Conservation (phyloP, 64 coral and sea anemone species). For the Catalaphyllia jardinei region DNA sequence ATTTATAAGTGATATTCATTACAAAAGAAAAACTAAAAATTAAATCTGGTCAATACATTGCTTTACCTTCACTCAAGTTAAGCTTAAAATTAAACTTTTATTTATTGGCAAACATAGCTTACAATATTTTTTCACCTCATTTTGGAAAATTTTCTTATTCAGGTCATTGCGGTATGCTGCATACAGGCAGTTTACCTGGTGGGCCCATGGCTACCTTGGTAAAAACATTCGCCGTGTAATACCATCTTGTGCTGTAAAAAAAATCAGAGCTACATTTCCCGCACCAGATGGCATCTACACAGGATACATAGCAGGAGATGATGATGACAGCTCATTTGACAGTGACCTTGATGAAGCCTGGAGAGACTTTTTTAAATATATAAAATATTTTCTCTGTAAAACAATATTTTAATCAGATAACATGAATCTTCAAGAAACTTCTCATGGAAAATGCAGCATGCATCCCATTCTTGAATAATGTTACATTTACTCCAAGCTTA, state of each 20-base stretch:
- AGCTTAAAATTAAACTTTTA: too few species aligned
- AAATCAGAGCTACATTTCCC: slow-evolving; percentile 44
- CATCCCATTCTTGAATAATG: too few species aligned
- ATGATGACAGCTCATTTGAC: slow-evolving; percentile 8
- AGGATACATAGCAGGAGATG: slow-evolving; percentile 8
- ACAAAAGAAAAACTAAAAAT: too few species aligned
- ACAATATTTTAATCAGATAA: background rate
- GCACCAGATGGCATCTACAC: slow-evolving; percentile 1
- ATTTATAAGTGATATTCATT: too few species aligned
- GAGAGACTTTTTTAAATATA: slow-evolving; percentile 16
- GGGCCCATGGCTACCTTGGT: slow-evolving; percentile 55
- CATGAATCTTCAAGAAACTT: too few species aligned
- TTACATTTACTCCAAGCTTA: too few species aligned
- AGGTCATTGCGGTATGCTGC: slow-evolving; percentile 56
- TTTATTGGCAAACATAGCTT: too few species aligned
- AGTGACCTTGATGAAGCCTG: slow-evolving; percentile 19
- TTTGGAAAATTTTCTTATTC: too few species aligned
- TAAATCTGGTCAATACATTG: too few species aligned
- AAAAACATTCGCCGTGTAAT: slow-evolving; percentile 51
- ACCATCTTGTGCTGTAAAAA: slow-evolving; percentile 52
- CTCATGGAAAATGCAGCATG: too few species aligned
- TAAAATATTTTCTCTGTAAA: background rate
- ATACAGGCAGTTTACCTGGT: slow-evolving; percentile 78
- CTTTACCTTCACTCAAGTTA: too few species aligned
- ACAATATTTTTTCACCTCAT: too few species aligned